Base-by-base conservation (phyloP, 2,113 vertebrate genomes). In the Melospiza georgiana region DNA sequence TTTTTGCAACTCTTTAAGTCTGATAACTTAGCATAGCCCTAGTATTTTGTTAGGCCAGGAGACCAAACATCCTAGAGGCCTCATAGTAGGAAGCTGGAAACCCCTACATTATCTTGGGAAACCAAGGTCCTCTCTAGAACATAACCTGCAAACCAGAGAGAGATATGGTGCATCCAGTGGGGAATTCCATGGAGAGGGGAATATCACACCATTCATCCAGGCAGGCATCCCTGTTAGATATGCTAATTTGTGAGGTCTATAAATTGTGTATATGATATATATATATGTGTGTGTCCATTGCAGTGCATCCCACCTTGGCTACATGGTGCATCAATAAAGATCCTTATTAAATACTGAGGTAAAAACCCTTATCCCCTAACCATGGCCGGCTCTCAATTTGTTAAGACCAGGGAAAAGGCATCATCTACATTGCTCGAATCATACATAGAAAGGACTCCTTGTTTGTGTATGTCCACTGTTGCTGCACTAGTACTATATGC, bases 251-350 rank as follows among this genome's bases (percentile, higher is more conserved):
- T 41, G 20, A 51, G 22, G 46, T 62, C 17, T 27, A 10, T 33
- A 33, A 77, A 63, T 16, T 41, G 35, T 21, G 33, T 9, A 27
- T 0, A 6, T 1, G 2, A 77, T 12, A 18, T 25, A 7, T 33
- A 37, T 33, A 39, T 39, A 39, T 3, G 0, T 21, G 27, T 20
- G 30, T 5, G 8, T 21, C 4, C 28, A 12, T 11, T 23, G 16
- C 2, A 1, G 5, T 2, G 0, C 22, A 15, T 41, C 4, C 12
- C 35, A 51, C 22, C 28, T 41, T 12, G 30, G 35, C 3, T 1
- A 41, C 33, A 14, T 3, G 4, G 13, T 20, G 30, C 46, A 51
- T 13, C 10, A 54, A 20, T 27, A 41, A 27, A 4, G 28, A 27
- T 51, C 17, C 22, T 33, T 33, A 41, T 41, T 41, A 51, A 76